Evolutionary conservation across 2,797 vertebrate genomes (phyloP), one percentile per base, ranked within the genome.

Genomic region (Poliocrania exsul): DNA sequence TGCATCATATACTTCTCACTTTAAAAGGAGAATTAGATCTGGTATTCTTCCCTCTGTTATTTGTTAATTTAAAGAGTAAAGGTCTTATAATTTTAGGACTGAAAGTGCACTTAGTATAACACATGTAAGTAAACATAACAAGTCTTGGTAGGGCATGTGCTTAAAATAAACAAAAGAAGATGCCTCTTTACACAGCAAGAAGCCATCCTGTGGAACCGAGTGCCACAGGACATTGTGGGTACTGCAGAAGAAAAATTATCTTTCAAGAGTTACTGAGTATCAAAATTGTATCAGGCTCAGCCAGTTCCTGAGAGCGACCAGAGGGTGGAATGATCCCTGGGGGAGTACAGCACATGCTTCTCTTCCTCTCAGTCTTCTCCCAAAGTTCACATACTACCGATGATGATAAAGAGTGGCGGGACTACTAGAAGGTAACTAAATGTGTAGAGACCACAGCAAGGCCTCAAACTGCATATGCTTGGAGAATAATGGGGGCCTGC

Each of bases 321-420:
- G 18, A 2, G 10, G 7, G 25, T 72, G 31, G 31, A 81, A 75
- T 0, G 2, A 71, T 25, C 28, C 21, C 19, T 28, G 17, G 37
- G 37, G 11, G 15, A 73, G 9, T 10, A 50, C 0, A 0, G 26
- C 35, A n/a, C 0, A 0, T 7, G 9, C 31, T 70, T 69, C 64
- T 61, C 19, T 9, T 47, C 8, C 46, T 38, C 38, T 35, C 37
- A 70, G 20, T 13, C 26, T 65, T 82, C 9, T 16, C 4, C 4
- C n/a, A 31, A 51, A 11, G 10, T 31, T 60, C 28, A 56, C 37
- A 28, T 51, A 29, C 29, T 70, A 35, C 16, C 26, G 24, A 13
- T 12, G 9, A 15, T 13, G 16, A 57, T 5, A 69, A 18, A 33
- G 23, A 57, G 23, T 61, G 64, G 20, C 12, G 81, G 35, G 29